Percentiles rank a stretch among this genome's conserved stretches.
Evolutionary conservation across 2,797 vertebrate species (phyloP).

Genomic region (Coregonus suidteri): DNA sequence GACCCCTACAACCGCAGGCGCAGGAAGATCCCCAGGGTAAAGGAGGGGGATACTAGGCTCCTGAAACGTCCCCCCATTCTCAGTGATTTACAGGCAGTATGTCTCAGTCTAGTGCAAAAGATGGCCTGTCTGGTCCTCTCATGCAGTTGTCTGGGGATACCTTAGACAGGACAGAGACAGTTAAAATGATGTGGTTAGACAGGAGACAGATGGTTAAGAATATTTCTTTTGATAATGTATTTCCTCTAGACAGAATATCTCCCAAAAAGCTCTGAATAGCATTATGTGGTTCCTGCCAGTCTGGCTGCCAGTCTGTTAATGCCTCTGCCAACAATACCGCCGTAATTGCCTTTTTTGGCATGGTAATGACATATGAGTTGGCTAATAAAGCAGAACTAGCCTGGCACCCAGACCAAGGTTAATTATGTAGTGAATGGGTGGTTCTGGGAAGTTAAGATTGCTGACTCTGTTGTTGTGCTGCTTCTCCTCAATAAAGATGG

Average conservation of each 20-base stretch:
- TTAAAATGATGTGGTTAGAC: slow-evolving; percentile 29
- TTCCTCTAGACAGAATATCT: slow-evolving; percentile 46
- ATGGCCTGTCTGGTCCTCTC: slow-evolving; percentile 25
- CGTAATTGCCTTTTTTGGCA: neutral
- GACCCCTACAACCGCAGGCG: slow-evolving; percentile 90
- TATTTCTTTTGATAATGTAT: slow-evolving; percentile 35
- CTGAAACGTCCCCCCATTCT: slow-evolving; percentile 2
- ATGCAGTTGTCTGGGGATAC: slow-evolving; percentile 37
- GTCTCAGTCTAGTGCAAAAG: neutral
- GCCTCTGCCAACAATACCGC: neutral
- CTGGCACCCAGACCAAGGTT: neutral
- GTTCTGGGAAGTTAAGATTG: slow-evolving; percentile 29
- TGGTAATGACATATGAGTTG: slow-evolving; percentile 9
- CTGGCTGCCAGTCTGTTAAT: neutral
- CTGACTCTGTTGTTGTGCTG: slow-evolving; percentile 22
- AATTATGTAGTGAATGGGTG: neutral
- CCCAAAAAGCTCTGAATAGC: neutral
- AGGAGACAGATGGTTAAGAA: slow-evolving; percentile 18
- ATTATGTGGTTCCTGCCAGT: slow-evolving; percentile 21
- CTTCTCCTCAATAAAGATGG: slow-evolving; percentile 80
- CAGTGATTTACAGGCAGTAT: slow-evolving; percentile 36
- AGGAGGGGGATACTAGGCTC: neutral
- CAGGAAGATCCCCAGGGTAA: slow-evolving; percentile 94
- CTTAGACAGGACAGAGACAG: slow-evolving; percentile 32
- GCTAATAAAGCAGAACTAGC: neutral